Evolutionary conservation across 2,888 invertebrate genomes (phyloP), one percentile per base, ranked within the genome.

Genomic region (Troides aeacus): DNA sequence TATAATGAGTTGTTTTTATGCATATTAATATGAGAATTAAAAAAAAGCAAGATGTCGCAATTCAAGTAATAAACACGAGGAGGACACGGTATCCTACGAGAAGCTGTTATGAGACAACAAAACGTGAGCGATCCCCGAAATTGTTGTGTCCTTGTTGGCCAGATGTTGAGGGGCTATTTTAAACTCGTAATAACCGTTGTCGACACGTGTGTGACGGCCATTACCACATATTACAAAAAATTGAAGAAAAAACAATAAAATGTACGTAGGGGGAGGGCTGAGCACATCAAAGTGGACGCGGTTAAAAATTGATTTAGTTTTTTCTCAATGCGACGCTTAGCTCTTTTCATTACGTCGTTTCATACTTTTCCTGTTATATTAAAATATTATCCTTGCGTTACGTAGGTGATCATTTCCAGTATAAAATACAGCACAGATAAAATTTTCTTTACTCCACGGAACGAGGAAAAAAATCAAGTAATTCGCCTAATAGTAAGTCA

Each of bases 191-290:
- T 88, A 92, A 89, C 89, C 85, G 85, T 85, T 85, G 88, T 84
- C 91, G 84, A 84, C 92, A 92, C 91, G 90, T 92, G 91, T 92
- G 92, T 84, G 84, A 79, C 85, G 85, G 84, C 90, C 91, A 92
- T 92, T 92, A 92, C 90, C 92, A 89, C 92, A 90, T 92, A 92
- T 92, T 92, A 92, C 90, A 90, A 91, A 92, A 92, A 92, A 50
- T 89, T 86, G 84, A 72, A 84, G 85, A 88, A 88, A 90, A 90
- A 92, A 92, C 92, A 91, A 92, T 91, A 90, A 92, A 91, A 86
- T 75, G 73, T 68, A 71, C 73, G 72, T 75, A 79, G 80, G 80
- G 76, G 74, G 75, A 80, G 76, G 76, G 77, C 56, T 21, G 78
- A 81, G 81, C 81, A 81, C 80, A 79, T 78, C 77, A 78, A 78